phyloP scores from a whole-genome alignment of 2,888 invertebrate species.

The Orthosia incerta region DNA sequence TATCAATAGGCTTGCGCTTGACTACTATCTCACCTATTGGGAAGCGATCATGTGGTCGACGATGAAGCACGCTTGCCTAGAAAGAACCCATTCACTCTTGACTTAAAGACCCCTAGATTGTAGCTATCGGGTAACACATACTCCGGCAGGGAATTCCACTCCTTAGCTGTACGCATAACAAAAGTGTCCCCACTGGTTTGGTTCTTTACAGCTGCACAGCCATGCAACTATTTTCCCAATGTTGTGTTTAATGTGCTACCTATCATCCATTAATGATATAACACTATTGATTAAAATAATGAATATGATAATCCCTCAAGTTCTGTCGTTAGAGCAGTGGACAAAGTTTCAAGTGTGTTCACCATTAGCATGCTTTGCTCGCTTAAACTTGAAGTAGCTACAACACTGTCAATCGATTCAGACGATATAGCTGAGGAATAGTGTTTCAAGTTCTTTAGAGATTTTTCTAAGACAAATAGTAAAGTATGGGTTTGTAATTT shows the following conservation, averaged over 20 bases:
- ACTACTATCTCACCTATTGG: too few relatives aligned
- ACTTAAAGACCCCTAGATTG: too few relatives aligned
- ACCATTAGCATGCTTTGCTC: conserved; percentile 40
- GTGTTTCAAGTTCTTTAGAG: conserved; percentile 4
- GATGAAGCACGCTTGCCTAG: too few relatives aligned
- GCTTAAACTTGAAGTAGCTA: conserved; percentile 25
- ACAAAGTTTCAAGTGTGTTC: conserved; percentile 43
- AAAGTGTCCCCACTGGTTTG: too few relatives aligned
- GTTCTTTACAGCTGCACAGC: too few relatives aligned
- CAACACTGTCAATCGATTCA: conserved; percentile 32
- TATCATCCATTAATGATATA: too few relatives aligned
- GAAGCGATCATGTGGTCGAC: too few relatives aligned
- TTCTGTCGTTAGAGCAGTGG: conserved; percentile 24
- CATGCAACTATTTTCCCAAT: background rate
- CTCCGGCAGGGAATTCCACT: too few relatives aligned
- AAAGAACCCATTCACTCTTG: too few relatives aligned
- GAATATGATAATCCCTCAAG: conserved; percentile 32
- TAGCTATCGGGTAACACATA: too few relatives aligned
- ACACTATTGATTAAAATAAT: conserved; percentile 21
- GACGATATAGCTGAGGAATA: background rate
- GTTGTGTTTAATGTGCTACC: background rate
- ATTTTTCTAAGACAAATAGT: background rate
- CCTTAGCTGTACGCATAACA: too few relatives aligned
- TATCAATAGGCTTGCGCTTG: too few relatives aligned
- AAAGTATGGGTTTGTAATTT: background rate